Conservation (phyloP, 2,888 invertebrate species). For the Ariolimax columbianus region DNA sequence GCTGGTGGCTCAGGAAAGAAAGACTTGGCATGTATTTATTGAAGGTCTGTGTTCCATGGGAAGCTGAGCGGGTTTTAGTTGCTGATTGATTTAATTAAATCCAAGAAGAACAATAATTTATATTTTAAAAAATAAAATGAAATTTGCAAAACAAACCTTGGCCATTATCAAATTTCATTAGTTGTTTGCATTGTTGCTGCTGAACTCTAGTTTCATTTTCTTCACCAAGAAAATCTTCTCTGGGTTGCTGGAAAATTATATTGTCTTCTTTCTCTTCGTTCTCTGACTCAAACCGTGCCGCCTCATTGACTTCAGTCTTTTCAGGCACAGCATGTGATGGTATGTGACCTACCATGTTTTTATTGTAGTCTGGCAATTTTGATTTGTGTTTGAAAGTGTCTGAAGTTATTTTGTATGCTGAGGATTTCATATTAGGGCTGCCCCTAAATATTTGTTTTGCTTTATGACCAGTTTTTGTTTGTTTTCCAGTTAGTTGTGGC, state of each 20-base stretch:
- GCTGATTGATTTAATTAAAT: no score
- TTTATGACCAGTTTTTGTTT: background rate
- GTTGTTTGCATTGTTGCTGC: background rate
- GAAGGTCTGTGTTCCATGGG: no score
- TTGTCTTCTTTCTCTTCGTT: background rate
- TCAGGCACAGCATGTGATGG: no score
- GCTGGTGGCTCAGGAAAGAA: no score
- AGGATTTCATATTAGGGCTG: background rate
- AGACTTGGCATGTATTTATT: no score
- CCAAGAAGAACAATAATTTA: no score
- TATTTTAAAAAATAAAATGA: background rate
- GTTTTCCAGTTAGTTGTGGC: background rate
- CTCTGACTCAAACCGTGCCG: background rate
- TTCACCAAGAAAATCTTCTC: background rate
- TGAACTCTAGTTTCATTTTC: background rate
- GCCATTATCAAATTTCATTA: background rate
- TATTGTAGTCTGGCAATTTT: background rate
- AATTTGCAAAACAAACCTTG: background rate
- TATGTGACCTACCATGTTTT: no score
- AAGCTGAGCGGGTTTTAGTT: no score
- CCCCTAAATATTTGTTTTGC: no score
- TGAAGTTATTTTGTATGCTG: background rate
- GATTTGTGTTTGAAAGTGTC: background rate
- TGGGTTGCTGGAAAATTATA: background rate
- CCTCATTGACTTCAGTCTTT: background rate